These are phyloP conservation scores for Astur gentilis DNA, from an alignment of 2,113 vertebrate genomes.

Conservation along the genomic window DNA sequence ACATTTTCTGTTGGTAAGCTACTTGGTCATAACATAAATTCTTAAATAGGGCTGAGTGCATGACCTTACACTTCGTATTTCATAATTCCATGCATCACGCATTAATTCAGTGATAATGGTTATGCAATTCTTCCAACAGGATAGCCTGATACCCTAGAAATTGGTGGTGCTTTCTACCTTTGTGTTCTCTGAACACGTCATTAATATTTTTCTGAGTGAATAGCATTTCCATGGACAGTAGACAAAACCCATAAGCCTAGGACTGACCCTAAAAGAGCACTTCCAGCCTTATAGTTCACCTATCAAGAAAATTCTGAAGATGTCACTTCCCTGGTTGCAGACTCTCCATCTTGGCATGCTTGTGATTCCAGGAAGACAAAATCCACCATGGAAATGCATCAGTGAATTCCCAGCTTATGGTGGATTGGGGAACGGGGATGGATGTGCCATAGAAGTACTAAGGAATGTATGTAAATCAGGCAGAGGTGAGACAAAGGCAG, in stretches of 20 bases:
- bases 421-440: accelerated
- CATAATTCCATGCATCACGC: neutral
- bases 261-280: neutral
- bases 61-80: constrained; percentile 18
- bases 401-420: neutral
- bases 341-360: neutral
- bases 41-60: constrained; percentile 20
- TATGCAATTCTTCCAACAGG: neutral
- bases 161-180: neutral
- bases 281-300: neutral
- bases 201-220: neutral
- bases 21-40: constrained; percentile 22
- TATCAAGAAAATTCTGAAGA: neutral
- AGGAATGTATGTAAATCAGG: neutral
- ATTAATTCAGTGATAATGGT: neutral
- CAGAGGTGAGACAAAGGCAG: neutral
- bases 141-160: neutral
- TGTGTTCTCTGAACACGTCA: neutral
- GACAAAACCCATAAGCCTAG: accelerated
- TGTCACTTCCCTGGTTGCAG: neutral
- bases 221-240: neutral
- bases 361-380: neutral
- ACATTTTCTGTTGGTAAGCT: neutral
- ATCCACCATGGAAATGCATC: neutral
- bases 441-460: too few species aligned